Base-by-base conservation (phyloP, 2,888 invertebrate species). In the Heteromurus nitidus region DNA sequence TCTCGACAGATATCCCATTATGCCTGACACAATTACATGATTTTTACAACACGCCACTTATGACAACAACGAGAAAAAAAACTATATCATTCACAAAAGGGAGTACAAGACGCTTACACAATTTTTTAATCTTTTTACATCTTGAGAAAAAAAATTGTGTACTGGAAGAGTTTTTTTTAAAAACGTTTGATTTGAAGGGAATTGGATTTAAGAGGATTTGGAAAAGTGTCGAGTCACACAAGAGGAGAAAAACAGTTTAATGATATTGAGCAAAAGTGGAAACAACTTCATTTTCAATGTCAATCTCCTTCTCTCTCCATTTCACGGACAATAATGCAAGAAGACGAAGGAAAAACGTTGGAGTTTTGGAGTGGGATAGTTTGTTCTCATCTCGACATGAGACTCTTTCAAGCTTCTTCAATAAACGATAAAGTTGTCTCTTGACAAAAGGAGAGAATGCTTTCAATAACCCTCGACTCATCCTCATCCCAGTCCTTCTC, bases 281-380 rank as follows among this genome's bases (percentile, higher is more conserved):
- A 77, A 77, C 77, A 77, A 62, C 69, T 77, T 62, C 58, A 76
- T 68, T 58, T 77, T 69, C 60, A 60, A 68, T 70, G 77, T 77
- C 77, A 77, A 69, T 77, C 77, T 65, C 24, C n/a, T 5, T 50
- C 36, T n/a, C n/a, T 55, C 55, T 36, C 31, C 50, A 67, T 47
- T 67, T 44, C 50, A 67, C 44, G 67, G 50, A 67, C 50, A 67
- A 67, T 67, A 67, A n/a, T n/a, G n/a, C 18, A 62, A n/a, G n/a
- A n/a, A n/a, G n/a, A n/a, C n/a, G n/a, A n/a, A n/a, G n/a, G n/a
- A n/a, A n/a, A n/a, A n/a, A n/a, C n/a, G n/a, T n/a, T n/a, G n/a
- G n/a, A n/a, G n/a, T n/a, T n/a, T n/a, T n/a, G n/a, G n/a, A n/a
- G n/a, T n/a, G n/a, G n/a, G n/a, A n/a, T n/a, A 67, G 28, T 26